These are phyloP conservation scores for Siniperca chuatsi DNA, from an alignment of 2,113 vertebrate genomes.

Conservation along the genomic window DNA sequence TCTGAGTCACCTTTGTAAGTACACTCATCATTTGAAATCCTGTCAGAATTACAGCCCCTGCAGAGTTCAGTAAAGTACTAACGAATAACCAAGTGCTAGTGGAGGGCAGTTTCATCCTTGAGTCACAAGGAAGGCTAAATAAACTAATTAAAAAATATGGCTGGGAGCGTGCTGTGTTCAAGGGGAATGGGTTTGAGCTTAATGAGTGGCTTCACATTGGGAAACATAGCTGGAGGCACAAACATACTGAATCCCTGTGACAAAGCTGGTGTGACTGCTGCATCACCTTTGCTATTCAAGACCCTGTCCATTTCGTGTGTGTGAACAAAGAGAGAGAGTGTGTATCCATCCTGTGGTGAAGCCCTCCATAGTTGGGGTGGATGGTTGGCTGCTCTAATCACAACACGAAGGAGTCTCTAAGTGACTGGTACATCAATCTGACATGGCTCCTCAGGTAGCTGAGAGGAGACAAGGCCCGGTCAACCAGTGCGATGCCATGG, in stretches of 20 bases:
- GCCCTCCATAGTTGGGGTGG: slow-evolving; percentile 54
- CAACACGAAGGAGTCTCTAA: slow-evolving; percentile 74
- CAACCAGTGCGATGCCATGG: slow-evolving; percentile 69
- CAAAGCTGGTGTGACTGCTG: slow-evolving; percentile 71
- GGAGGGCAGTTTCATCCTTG: slow-evolving; percentile 74
- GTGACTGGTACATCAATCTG: slow-evolving; percentile 84
- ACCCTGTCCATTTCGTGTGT: slow-evolving; percentile 24
- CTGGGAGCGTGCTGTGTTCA: slow-evolving; percentile 78
- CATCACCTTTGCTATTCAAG: slow-evolving; percentile 80
- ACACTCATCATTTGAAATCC: slow-evolving; percentile 62
- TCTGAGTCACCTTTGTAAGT: slow-evolving; percentile 63
- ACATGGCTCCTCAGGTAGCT: slow-evolving; percentile 78
- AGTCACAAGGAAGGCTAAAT: slow-evolving; percentile 78
- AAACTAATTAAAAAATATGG: slow-evolving; percentile 84
- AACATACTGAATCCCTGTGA: slow-evolving; percentile 69
- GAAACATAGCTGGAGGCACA: slow-evolving; percentile 77
- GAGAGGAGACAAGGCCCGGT: slow-evolving; percentile 73
- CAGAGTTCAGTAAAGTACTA: slow-evolving; percentile 59
- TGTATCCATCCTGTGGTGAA: slow-evolving; percentile 54
- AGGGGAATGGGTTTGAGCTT: slow-evolving; percentile 81
- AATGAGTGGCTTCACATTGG: slow-evolving; percentile 83
- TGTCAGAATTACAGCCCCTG: slow-evolving; percentile 56
- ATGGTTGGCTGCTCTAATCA: slow-evolving; percentile 79
- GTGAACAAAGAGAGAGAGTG: slow-evolving; percentile 19
- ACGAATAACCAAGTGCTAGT: slow-evolving; percentile 62